Evolutionary conservation across 2,888 invertebrate genomes (phyloP).

Genomic region (Deilephila porcellus): DNA sequence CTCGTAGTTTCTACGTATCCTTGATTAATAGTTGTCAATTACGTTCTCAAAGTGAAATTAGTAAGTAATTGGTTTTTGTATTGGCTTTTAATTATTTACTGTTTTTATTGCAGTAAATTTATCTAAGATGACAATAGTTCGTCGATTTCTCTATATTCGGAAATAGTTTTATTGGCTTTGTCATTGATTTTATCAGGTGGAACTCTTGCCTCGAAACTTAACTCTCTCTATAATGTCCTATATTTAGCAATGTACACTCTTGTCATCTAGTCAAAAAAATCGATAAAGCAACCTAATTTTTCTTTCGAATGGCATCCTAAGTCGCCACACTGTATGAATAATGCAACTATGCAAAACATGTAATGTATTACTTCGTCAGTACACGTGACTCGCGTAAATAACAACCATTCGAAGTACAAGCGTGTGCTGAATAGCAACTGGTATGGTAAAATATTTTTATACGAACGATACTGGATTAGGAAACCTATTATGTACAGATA

Average conservation of each 20-base stretch:
- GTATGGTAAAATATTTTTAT: constrained; percentile 39
- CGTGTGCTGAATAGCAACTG: constrained; percentile 63
- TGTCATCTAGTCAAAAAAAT: constrained; percentile 29
- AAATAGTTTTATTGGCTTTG: too few relatives aligned
- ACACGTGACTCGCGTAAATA: constrained; percentile 72
- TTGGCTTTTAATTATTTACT: too few relatives aligned
- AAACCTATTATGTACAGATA: constrained; percentile 23
- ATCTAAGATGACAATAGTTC: too few relatives aligned
- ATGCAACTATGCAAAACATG: constrained; percentile 73
- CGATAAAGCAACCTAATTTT: constrained; percentile 57
- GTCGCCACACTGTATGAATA: constrained; percentile 63
- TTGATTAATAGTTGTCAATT: too few relatives aligned
- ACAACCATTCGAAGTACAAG: constrained; percentile 59
- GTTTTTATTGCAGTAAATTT: too few relatives aligned
- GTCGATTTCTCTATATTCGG: too few relatives aligned
- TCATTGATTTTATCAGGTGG: too few relatives aligned
- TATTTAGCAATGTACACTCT: background rate
- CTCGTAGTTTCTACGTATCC: background rate
- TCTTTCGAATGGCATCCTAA: constrained; percentile 54
- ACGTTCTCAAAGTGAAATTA: too few relatives aligned
- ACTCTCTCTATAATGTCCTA: too few relatives aligned
- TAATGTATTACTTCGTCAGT: constrained; percentile 68
- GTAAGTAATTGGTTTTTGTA: too few relatives aligned
- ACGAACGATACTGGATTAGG: constrained; percentile 29
- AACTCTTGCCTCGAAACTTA: too few relatives aligned